A percentile compares a stretch with the other conserved stretches of the same genome.
phyloP scores from a whole-genome alignment of 2,888 invertebrate species.

The Cephus pygmeus region DNA sequence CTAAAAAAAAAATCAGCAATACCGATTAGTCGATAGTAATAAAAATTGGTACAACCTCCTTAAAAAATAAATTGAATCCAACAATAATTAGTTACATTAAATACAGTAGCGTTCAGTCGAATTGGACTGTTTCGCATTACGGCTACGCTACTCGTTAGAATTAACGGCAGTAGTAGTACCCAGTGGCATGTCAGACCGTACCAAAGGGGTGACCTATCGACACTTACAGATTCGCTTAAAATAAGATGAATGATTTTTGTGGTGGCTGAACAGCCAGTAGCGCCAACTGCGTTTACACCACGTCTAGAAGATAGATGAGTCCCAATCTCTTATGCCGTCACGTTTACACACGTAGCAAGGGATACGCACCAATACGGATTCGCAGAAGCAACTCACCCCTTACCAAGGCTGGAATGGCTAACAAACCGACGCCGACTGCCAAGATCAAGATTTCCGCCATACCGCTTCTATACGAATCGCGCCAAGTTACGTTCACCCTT shows the following conservation, averaged over 20 bases:
- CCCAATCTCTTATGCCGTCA: constrained; percentile 21
- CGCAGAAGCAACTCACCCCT: background rate
- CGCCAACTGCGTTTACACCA: constrained; percentile 43
- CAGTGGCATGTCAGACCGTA: background rate
- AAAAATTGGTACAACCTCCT: background rate
- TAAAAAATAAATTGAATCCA: background rate
- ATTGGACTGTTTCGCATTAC: background rate
- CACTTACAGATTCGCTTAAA: constrained; percentile 22
- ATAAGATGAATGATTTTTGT: constrained; percentile 38
- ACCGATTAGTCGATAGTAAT: background rate
- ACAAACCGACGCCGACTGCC: constrained; percentile 43
- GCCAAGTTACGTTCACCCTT: background rate
- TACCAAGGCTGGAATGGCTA: constrained; percentile 20
- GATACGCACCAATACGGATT: background rate
- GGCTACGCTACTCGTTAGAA: background rate
- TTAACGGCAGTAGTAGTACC: background rate
- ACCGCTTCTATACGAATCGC: background rate
- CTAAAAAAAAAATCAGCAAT: background rate
- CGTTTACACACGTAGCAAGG: background rate
- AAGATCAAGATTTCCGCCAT: constrained; percentile 44
- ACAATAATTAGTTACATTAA: background rate
- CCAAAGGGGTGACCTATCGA: background rate
- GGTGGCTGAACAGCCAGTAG: constrained; percentile 30
- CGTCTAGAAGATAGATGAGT: constrained; percentile 29
- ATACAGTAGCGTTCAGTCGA: background rate